These are phyloP conservation scores for Drosophila azteca DNA, from an alignment of 1,140 invertebrate genomes.

Conservation along the genomic window DNA sequence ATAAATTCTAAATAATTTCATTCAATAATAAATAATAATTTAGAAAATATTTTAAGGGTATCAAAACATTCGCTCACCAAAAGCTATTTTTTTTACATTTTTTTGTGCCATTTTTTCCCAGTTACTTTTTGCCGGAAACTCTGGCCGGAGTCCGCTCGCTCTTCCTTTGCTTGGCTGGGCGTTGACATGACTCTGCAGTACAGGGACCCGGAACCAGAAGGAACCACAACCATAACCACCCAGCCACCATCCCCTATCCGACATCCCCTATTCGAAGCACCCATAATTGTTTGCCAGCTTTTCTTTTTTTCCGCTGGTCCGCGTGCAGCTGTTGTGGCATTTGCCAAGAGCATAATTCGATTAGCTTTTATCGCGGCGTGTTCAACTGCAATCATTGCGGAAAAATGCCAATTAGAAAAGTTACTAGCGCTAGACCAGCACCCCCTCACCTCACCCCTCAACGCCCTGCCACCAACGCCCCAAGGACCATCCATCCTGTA, in stretches of 20 bases:
- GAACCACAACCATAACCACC: conserved; percentile 11
- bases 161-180: conserved; percentile 35
- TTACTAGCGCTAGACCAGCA: conserved; percentile 26
- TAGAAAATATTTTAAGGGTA: too few relatives aligned
- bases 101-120: neutral
- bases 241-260: neutral
- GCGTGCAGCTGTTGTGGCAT: conserved; percentile 48
- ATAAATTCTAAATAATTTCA: too few relatives aligned
- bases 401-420: conserved; percentile 80
- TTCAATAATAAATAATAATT: too few relatives aligned
- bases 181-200: conserved; percentile 62
- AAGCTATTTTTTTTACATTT: too few relatives aligned
- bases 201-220: too few relatives aligned
- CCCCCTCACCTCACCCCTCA: too few relatives aligned
- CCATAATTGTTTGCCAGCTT: conserved; percentile 65
- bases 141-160: conserved; percentile 3
- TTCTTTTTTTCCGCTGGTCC: conserved; percentile 29
- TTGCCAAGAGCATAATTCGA: conserved; percentile 78
- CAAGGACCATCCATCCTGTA: conserved; percentile 11
- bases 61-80: too few relatives aligned
- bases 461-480: too few relatives aligned
- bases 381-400: conserved; percentile 75
- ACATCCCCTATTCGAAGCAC: neutral
- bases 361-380: conserved; percentile 78
- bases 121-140: conserved; percentile 63